Evolutionary conservation across 2,113 vertebrate species (phyloP), one percentile per base, ranked within the genome.

Genomic region (Gobiocypris rarus): DNA sequence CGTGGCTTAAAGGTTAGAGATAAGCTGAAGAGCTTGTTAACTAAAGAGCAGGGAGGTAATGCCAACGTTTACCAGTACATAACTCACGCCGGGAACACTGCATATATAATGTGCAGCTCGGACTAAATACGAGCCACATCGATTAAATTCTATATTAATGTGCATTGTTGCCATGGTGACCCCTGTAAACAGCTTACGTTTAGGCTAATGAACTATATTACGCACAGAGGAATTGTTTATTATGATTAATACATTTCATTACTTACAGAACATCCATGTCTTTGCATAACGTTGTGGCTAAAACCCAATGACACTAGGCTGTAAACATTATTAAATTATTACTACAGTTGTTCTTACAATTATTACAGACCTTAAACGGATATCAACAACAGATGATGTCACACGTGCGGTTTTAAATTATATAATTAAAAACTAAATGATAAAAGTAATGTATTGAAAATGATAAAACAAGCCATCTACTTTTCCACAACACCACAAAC

Each of bases 21-120:
- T 86, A 86, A 84, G 83, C 83, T 15, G 65, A 84, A 83, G 74
- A 17, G 81, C 86, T 87, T 87, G 83, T 87, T 87, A 83, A 69
- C 56, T 75, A 59, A 52, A 50, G 80, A 85, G 54, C 15, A 56
- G 69, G 4, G 24, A 31, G 75, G 85, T 70, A 71, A 54, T 34
- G 31, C 48, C 59, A 28, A 19, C 22, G 5, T 65, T 80, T 80
- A 65, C 73, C 52, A 87, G 22, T 61, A 71, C 78, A 82, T 83
- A 70, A 69, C 77, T 38, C 82, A 43, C 73, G 24, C 73, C 45
- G 45, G 73, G 43, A 52, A 43, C 19, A 14, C 71, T 15, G 71
- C 43, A 74, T 50, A 74, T 50, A 74, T 14, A 74, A 74, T 26
- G 7, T 28, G n/a, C 15, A 50, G 26, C 9, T 52, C 11, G 4